Conservation (phyloP, 2,888 invertebrate species). For the Trissolcus brochymenae region DNA sequence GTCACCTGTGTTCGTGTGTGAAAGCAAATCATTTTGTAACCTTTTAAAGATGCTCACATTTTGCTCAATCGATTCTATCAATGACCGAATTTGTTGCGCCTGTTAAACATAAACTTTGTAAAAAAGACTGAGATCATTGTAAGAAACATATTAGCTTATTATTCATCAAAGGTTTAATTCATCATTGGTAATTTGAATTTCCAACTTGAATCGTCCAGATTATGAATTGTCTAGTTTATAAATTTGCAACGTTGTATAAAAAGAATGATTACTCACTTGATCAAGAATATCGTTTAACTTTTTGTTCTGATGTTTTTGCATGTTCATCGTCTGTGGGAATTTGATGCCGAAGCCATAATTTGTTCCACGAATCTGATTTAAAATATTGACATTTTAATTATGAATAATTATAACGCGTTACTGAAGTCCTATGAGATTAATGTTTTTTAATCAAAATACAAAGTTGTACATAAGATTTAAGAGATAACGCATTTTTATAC, state of each 20-base stretch:
- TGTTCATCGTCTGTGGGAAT: constrained; percentile 68
- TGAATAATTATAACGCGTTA: too few relatives aligned
- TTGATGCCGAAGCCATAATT: constrained; percentile 65
- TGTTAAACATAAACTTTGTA: constrained; percentile 48
- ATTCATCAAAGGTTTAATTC: too few relatives aligned
- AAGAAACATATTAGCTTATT: constrained; percentile 1
- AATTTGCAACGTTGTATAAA: constrained; percentile 2
- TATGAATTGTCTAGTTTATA: not conserved
- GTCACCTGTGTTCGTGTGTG: constrained; percentile 72
- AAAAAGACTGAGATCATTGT: not conserved
- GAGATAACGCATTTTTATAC: too few relatives aligned
- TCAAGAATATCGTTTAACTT: constrained; percentile 69
- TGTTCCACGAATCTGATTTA: constrained; percentile 63
- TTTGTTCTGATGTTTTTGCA: constrained; percentile 67
- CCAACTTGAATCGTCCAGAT: too few relatives aligned
- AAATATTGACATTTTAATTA: too few relatives aligned
- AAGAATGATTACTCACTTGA: constrained; percentile 67
- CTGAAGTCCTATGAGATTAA: too few relatives aligned
- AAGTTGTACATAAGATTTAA: too few relatives aligned
- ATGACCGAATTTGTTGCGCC: constrained; percentile 72
- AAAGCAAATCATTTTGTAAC: constrained; percentile 77
- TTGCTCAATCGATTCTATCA: constrained; percentile 70
- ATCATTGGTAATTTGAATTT: not conserved
- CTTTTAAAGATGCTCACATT: constrained; percentile 72
- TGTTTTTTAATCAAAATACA: too few relatives aligned